A percentile compares a stretch with the other conserved stretches of the same genome.
Conservation (phyloP, 1,140 invertebrate species). For the Notospermus geniculatus region DNA sequence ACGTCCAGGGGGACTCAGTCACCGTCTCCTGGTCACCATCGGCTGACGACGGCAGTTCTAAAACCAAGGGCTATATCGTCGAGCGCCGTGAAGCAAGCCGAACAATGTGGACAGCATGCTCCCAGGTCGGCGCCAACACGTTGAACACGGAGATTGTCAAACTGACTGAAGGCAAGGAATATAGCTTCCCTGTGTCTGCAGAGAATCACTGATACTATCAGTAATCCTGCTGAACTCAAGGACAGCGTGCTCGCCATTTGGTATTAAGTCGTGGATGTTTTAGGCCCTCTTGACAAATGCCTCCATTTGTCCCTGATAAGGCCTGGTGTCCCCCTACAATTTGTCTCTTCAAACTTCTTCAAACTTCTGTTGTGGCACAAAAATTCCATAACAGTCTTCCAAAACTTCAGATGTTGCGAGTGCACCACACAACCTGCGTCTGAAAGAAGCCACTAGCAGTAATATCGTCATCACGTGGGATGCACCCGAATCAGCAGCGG, state of each 20-base stretch:
- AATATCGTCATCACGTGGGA: conserved; percentile 68
- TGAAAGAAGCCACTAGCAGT: conserved; percentile 41
- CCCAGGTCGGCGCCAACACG: conserved; percentile 66
- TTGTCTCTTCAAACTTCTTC: too few relatives aligned
- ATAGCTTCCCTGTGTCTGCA: conserved; percentile 88
- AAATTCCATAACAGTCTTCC: too few relatives aligned
- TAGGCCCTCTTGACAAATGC: too few relatives aligned
- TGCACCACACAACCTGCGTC: conserved; percentile 33
- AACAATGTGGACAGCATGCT: conserved; percentile 62
- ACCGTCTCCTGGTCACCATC: conserved; percentile 65
- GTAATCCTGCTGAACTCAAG: conserved; percentile 76
- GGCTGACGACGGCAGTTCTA: conserved; percentile 83
- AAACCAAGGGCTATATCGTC: conserved; percentile 87
- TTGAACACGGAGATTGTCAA: conserved; percentile 62
- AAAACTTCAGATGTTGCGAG: conserved; percentile 39
- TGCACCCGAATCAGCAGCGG: conserved; percentile 95
- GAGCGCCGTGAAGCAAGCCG: conserved; percentile 84
- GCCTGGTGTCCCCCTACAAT: too few relatives aligned
- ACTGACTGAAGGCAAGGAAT: conserved; percentile 80
- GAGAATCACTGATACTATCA: conserved; percentile 93
- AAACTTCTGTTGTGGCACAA: too few relatives aligned
- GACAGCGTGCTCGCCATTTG: conserved; percentile 50
- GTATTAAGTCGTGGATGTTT: too few relatives aligned
- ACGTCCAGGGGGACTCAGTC: conserved; percentile 54
- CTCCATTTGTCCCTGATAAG: too few relatives aligned